A percentile compares a stretch with the other conserved stretches of the same genome.
Conservation (phyloP, 2,888 invertebrate genomes). For the Rhopalosiphum nymphaeae region DNA sequence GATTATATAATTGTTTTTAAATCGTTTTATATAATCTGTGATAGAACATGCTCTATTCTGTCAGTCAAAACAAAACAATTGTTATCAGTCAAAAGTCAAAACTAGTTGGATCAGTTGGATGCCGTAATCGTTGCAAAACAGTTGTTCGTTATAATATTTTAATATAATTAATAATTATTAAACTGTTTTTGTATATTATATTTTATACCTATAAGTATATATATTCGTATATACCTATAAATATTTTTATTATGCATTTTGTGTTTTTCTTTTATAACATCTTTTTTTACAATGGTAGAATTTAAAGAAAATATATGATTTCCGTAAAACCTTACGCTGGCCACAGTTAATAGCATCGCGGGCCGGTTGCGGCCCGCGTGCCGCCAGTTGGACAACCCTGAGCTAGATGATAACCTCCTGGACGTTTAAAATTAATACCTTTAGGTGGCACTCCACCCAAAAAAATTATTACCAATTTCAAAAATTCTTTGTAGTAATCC, state of each 20-base stretch:
- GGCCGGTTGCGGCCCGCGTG: too few species aligned
- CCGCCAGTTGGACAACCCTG: background rate
- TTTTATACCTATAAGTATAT: too few species aligned
- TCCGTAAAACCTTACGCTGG: constrained; percentile 23
- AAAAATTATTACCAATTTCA: too few species aligned
- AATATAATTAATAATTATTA: background rate
- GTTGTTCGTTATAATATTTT: constrained; percentile 4
- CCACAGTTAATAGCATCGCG: constrained; percentile 11
- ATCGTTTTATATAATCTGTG: constrained; percentile 5
- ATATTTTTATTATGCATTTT: background rate
- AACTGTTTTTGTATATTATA: too few species aligned
- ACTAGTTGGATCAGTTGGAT: constrained; percentile 20
- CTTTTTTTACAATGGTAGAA: background rate
- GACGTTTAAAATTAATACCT: background rate
- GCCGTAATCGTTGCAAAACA: constrained; percentile 2
- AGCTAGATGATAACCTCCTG: constrained; percentile 17
- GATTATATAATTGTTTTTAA: constrained; percentile 7
- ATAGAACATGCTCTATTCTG: background rate
- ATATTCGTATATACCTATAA: too few species aligned
- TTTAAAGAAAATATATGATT: background rate
- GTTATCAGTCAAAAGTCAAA: constrained; percentile 20
- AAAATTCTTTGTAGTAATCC: too few species aligned
- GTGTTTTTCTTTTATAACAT: background rate
- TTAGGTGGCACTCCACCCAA: too few species aligned
- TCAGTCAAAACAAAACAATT: constrained; percentile 20